Evolutionary conservation across 2,113 vertebrate genomes (phyloP), one percentile per base, ranked within the genome.

Genomic region (Hyla sarda): DNA sequence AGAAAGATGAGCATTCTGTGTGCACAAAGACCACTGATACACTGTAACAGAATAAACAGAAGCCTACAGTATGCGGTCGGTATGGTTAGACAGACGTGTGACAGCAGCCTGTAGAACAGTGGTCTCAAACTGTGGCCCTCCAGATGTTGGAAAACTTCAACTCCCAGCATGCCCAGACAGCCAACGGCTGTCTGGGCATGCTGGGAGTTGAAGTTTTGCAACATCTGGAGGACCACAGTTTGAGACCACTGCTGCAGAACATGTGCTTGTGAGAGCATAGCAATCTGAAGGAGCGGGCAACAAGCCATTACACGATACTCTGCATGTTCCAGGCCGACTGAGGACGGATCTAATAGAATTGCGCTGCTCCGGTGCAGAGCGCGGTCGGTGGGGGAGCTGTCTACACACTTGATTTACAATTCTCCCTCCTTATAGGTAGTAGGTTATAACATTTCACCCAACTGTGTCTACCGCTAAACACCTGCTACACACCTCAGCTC

Each of bases 381-480:
- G 54, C 12, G 12, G 54, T 60, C 54, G 16, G 76, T 13, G 32
- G 77, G 32, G 54, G 32, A 5, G 54, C 21, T 9, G 3, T 14
- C 77, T n/a, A 11, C 17, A 37, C 17, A 37, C 34, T 80, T 80
- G 32, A 80, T 80, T 80, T 60, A 80, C 77, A 41, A 45, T 62
- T 62, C 54, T 62, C 54, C 62, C 32, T 80, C 37, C 30, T 54
- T 5, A 32, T 5, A 23, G 75, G 48, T 62, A 28, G 32, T 14
- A 62, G 77, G 77, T 80, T 80, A 32, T 80, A 80, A 60, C 54
- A 80, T 60, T 60, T 80, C 76, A 58, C 76, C 76, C 52, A 56
- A 54, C 54, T 62, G 77, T 45, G 54, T 58, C 50, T 25, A 17
- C 32, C 16, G 12, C 54, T 80, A 62, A 80, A 80, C 77, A 80